Evolutionary conservation across 2,113 vertebrate genomes (phyloP).

Genomic region (Eurystomus gularis): DNA sequence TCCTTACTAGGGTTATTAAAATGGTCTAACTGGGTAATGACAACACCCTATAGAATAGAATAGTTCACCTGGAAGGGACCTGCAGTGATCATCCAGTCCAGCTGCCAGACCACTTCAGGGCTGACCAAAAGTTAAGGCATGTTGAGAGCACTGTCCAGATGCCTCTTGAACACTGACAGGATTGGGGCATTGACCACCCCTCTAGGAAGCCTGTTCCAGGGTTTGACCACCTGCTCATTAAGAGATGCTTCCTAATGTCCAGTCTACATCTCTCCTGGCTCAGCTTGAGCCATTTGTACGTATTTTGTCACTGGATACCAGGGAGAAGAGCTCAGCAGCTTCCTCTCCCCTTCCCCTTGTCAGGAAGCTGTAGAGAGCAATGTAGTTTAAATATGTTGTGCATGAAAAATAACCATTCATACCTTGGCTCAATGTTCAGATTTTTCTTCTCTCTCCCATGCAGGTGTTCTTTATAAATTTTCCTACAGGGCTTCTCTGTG

Average conservation of each 20-base stretch:
- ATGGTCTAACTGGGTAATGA: neutral
- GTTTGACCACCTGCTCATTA: neutral
- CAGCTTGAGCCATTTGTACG: neutral
- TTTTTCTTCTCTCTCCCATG: slow-evolving; percentile 58
- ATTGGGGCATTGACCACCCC: accelerated
- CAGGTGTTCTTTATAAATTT: slow-evolving; percentile 99
- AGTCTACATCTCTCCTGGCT: neutral
- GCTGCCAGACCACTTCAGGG: neutral
- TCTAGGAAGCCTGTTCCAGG: neutral
- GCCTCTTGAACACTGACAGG: neutral
- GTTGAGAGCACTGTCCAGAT: neutral
- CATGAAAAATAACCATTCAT: neutral
- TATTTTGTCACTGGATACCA: neutral
- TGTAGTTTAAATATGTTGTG: neutral
- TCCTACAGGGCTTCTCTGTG: slow-evolving; percentile 93
- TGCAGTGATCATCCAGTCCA: neutral
- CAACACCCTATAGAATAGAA: neutral
- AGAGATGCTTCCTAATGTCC: neutral
- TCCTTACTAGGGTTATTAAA: neutral
- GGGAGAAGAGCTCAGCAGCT: neutral
- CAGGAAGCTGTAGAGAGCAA: neutral
- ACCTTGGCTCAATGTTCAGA: neutral
- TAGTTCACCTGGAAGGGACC: neutral
- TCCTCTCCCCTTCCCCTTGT: neutral
- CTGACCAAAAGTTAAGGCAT: neutral